Evolutionary conservation across 2,113 vertebrate genomes (phyloP).

Genomic region (Larimichthys polyactis): DNA sequence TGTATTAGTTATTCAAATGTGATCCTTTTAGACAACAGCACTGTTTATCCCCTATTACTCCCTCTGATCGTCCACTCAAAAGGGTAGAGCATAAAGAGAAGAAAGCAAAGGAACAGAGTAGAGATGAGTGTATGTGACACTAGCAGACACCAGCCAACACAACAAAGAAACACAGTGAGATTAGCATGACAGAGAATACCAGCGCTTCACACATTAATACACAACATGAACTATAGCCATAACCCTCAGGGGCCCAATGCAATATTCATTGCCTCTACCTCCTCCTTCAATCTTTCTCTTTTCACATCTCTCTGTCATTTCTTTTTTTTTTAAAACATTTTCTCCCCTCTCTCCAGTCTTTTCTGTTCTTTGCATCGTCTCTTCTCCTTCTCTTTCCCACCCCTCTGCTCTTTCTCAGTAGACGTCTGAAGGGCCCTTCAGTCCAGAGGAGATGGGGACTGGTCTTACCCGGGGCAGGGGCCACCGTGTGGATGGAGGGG

Average conservation of each 20-base stretch:
- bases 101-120: conserved; percentile 70
- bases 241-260: conserved; percentile 65
- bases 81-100: conserved; percentile 66
- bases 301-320: conserved; percentile 65
- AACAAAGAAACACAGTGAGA: conserved; percentile 75
- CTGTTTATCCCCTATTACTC: conserved; percentile 80
- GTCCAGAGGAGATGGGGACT: conserved; percentile 72
- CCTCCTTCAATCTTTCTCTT: conserved; percentile 65
- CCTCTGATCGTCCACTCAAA: conserved; percentile 80
- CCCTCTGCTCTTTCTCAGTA: conserved; percentile 82
- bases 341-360: conserved; percentile 48
- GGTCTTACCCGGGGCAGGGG: conserved; percentile 72
- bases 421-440: conserved; percentile 83
- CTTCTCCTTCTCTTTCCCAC: conserved; percentile 72
- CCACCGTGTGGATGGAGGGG: conserved; percentile 32
- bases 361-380: conserved; percentile 59
- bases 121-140: conserved; percentile 74
- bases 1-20: conserved; percentile 83
- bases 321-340: conserved; percentile 28
- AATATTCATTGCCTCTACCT: conserved; percentile 74
- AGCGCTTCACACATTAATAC: conserved; percentile 74
- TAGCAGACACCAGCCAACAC: conserved; percentile 71
- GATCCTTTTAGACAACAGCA: conserved; percentile 83
- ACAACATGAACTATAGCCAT: conserved; percentile 69
- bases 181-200: conserved; percentile 83